These are phyloP conservation scores for Caenorhabditis uteleia DNA, from an alignment of 2,888 invertebrate genomes.

Conservation along the genomic window DNA sequence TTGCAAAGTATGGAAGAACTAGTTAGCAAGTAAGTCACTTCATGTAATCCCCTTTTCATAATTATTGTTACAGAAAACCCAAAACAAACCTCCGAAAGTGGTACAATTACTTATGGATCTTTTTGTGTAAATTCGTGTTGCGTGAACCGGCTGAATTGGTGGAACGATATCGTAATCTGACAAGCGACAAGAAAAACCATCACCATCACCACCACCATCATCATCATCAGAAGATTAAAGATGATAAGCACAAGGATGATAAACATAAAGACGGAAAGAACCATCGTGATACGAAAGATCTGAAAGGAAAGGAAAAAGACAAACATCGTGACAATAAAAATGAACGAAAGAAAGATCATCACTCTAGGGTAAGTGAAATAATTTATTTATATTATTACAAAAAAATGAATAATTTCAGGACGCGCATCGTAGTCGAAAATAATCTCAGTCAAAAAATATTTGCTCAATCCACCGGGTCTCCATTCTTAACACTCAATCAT, in stretches of 20 bases:
- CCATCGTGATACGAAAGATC: no score
- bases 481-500: no score
- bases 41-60: not conserved
- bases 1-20: conserved; percentile 35
- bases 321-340: no score
- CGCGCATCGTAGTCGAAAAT: no score
- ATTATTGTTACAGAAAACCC: conserved; percentile 32
- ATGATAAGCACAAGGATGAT: not conserved
- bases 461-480: no score
- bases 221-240: no score
- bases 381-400: no score
- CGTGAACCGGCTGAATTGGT: conserved; percentile 46
- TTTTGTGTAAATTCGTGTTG: conserved; percentile 59
- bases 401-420: no score
- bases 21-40: conserved; percentile 21
- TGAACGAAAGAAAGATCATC: no score
- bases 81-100: conserved; percentile 50
- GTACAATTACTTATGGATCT: conserved; percentile 64
- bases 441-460: no score
- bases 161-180: conserved; percentile 23
- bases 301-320: no score
- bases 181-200: conserved; percentile 27
- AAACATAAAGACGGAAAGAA: not conserved
- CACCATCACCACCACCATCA: conserved; percentile 32
- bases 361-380: no score